Evolutionary conservation across 2,113 vertebrate genomes (phyloP).

Genomic region (Salminus brasiliensis): DNA sequence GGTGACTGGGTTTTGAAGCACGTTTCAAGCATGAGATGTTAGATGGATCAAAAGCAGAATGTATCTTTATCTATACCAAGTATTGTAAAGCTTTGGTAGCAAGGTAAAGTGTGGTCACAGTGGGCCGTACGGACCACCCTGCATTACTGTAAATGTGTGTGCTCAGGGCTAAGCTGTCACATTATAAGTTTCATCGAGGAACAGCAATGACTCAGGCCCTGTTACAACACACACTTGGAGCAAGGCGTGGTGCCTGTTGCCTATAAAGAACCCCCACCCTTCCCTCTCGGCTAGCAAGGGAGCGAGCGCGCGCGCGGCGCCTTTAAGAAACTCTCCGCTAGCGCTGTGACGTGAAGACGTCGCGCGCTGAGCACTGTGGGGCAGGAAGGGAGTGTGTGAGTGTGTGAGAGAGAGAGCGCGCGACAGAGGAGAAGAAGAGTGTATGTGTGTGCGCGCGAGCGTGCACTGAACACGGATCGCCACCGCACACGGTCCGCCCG

Average conservation of each 20-base stretch:
- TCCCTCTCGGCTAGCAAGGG: background rate
- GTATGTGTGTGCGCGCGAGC: slow-evolving; percentile 39
- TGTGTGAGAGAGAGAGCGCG: background rate
- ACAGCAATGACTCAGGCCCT: background rate
- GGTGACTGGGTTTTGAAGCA: no score
- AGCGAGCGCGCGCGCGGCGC: slow-evolving; percentile 63
- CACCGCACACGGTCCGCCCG: background rate
- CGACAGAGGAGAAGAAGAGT: background rate
- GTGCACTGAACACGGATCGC: slow-evolving; percentile 54
- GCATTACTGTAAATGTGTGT: no score
- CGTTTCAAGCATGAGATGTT: no score
- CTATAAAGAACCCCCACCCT: background rate
- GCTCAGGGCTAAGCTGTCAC: no score
- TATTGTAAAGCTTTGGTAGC: no score
- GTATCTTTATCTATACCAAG: no score
- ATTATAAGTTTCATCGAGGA: no score
- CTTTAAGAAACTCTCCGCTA: slow-evolving; percentile 69
- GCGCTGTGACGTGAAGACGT: slow-evolving; percentile 68
- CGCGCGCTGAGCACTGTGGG: slow-evolving; percentile 62
- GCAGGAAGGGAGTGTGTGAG: slow-evolving; percentile 65
- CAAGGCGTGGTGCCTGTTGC: slow-evolving; percentile 43
- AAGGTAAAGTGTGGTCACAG: no score
- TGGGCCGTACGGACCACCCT: no score
- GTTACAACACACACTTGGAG: background rate
- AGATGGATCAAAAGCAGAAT: no score